Evolutionary conservation across 2,113 vertebrate genomes (phyloP), one percentile per base, ranked within the genome.

Genomic region (Apteryx owenii): DNA sequence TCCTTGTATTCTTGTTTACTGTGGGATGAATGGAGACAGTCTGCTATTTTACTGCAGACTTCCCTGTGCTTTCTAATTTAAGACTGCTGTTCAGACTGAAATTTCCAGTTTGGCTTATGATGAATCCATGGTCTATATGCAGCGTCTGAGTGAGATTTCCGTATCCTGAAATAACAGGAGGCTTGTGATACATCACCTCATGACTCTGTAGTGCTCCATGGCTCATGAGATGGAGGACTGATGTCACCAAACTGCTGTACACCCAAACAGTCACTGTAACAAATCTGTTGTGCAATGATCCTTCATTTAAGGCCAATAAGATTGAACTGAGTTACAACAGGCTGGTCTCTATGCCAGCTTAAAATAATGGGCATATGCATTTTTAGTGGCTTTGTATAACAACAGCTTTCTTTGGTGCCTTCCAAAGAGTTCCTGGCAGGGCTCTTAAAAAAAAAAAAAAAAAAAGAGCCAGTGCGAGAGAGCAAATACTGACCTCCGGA

Each of bases 51-150:
- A 77, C 50, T 70, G 73, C 81, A 80, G 75, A 73, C 58, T 90
- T 97, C 58, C 77, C 29, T 26, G 18, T 2, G 2, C 66, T 95
- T 94, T 69, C 93, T 97, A 95, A 96, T 96, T 95, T 91, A 95
- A 92, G 96, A 58, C 61, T 89, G 78, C 66, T 17, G 0, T 58
- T 92, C 89, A 85, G 58, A 90, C 62, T 94, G 86, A 96, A 89
- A 38, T 87, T 95, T 97, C 94, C 95, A 92, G 40, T 70, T 92
- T 95, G 90, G 83, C 90, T 94, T 13, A 53, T 33, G 84, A 91
- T 91, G 84, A 95, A 94, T 93, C 84, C 0, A 0, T 78, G 54
- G 46, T 81, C 88, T 92, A 42, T 92, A 87, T 48, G 61, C 61
- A 96, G 83, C 0, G 0, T 80, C 81, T 89, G 48, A 80, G 86